Evolutionary conservation across 2,797 vertebrate genomes (phyloP), one percentile per base, ranked within the genome.

Genomic region (Periparus ater): DNA sequence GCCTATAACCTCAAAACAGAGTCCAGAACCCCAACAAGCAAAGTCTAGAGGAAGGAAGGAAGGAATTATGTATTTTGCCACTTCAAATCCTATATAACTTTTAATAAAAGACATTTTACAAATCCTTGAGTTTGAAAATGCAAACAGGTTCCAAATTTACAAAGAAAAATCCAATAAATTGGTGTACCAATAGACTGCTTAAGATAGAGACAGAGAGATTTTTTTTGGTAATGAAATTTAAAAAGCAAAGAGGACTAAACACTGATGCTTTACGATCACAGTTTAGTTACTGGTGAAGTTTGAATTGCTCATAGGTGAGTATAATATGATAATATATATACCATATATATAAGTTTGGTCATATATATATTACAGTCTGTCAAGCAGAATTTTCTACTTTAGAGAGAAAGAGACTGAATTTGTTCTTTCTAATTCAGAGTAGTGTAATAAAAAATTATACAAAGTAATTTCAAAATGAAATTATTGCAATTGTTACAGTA

Each of bases 131-230:
- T 38, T 66, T 70, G 17, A 47, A 63, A 85, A 8, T 26, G 2
- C 8, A 73, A 55, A 3, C 2, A 34, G 29, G 13, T 78, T 74
- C 3, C 13, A 88, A 58, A 67, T 71, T 55, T 88, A 11, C 4
- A 30, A 55, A 85, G 17, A 62, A 63, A 91, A 77, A 30, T 51
- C 15, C 48, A 23, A 32, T n/a, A 34, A 6, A 26, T 2, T 72
- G 15, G 20, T 29, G 11, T 25, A 40, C 29, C 18, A 67, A 60
- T 13, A 34, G 3, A 17, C 81, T 74, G 38, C 13, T 42, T 86
- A 45, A 44, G 3, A 13, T 7, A 51, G 8, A 53, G 9, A 36
- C 5, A 38, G 22, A 9, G 6, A 9, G 3, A 0, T 3, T 44
- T 51, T 51, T 65, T 54, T 63, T 62, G 7, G 5, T 29, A 76